Evolutionary conservation across 2,888 invertebrate species (phyloP).

Genomic region (Drosophila aldrichi): DNA sequence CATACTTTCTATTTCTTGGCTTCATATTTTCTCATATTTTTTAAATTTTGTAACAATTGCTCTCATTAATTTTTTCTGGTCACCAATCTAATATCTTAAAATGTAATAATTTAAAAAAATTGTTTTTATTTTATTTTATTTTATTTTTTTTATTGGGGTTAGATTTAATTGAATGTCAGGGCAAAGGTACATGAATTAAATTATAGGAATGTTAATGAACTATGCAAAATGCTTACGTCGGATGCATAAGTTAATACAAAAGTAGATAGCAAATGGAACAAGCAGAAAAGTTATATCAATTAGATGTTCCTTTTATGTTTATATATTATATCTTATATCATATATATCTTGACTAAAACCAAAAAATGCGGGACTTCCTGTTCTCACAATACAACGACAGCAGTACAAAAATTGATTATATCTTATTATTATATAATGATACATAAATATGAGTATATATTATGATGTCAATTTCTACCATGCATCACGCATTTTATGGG

Average conservation of each 20-base stretch:
- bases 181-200: slow-evolving; percentile 4
- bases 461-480: not conserved
- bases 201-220: not conserved
- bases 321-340: not conserved
- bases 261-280: not conserved
- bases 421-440: not conserved
- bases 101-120: not conserved
- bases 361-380: not conserved
- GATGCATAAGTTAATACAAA: not conserved
- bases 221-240: not conserved
- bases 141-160: not conserved
- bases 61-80: not conserved
- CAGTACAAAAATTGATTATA: not conserved
- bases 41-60: too few species aligned
- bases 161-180: not conserved
- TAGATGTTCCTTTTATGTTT: not conserved
- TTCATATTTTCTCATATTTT: not conserved
- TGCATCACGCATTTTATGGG: not conserved
- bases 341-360: too few species aligned
- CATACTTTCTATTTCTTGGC: not conserved
- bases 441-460: not conserved
- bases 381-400: not conserved
- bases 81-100: not conserved
- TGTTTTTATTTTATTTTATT: not conserved
- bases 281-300: not conserved